Base-by-base conservation (phyloP, 1,140 invertebrate species). In the Drosophila pachea region DNA sequence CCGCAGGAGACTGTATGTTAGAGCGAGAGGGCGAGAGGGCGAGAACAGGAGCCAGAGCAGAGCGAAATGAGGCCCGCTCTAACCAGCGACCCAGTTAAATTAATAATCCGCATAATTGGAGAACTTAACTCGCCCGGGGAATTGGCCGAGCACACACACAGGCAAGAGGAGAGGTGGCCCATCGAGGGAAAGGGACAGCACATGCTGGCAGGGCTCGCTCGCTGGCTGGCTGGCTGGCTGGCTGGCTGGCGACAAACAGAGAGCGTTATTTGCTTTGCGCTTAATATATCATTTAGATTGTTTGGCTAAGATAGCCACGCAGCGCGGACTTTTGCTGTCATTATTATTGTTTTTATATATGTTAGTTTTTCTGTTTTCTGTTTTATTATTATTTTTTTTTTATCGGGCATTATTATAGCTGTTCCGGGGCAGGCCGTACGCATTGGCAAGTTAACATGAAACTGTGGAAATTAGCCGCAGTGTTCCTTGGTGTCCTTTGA, bases 211-310 rank as follows among this genome's bases (percentile, higher is more conserved):
- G n/a, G n/a, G n/a, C n/a, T n/a, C n/a, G n/a, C n/a, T n/a, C n/a
- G n/a, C n/a, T n/a, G n/a, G 22, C 22, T 22, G 3, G 3, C 22
- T 22, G 22, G 22, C n/a, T n/a, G n/a, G 22, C 22, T 22, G 22
- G 22, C 22, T 22, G 22, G 68, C 74, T 82, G 74, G 77, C 81
- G 81, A 86, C 73, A 84, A 79, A 84, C 78, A 73, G 81, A 76
- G 81, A 86, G 76, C 82, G 77, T 84, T 78, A 84, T 86, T 88
- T 88, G 87, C 84, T 87, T 87, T 88, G 87, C 87, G 81, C 87
- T 87, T 88, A 88, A 88, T 89, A 89, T 88, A 86, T 89, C 87
- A 89, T 89, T 89, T 89, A 89, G 87, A 89, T 89, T 76, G 74
- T 87, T 89, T 78, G 74, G 73, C 56, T 7, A 12, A 63, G 87